Conservation (phyloP, 2,113 vertebrate genomes). For the Nerophis ophidion region DNA sequence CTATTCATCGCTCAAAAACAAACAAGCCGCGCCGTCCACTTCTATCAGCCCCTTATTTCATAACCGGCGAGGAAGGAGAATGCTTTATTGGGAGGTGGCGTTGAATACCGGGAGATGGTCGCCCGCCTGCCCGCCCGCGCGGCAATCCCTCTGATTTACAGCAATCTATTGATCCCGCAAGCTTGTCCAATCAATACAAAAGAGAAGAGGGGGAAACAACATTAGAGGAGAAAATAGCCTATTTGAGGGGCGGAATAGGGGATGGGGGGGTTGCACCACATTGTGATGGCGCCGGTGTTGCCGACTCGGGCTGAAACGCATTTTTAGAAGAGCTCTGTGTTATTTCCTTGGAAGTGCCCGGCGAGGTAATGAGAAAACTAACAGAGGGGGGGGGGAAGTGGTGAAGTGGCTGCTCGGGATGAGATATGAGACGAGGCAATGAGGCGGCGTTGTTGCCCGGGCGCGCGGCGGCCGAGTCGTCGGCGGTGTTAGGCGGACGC, state of each 20-base stretch:
- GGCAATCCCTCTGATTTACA: slow-evolving; percentile 65
- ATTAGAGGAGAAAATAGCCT: slow-evolving; percentile 68
- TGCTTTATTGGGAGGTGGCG: slow-evolving; percentile 33
- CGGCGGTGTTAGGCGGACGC: slow-evolving; percentile 41
- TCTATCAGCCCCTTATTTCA: slow-evolving; percentile 60
- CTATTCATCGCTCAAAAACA: slow-evolving; percentile 66
- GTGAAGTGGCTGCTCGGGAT: slow-evolving; percentile 47
- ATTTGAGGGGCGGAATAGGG: slow-evolving; percentile 51
- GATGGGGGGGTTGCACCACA: slow-evolving; percentile 11
- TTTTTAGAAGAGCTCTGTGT: slow-evolving; percentile 42
- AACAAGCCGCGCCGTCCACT: slow-evolving; percentile 58
- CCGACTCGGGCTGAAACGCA: slow-evolving; percentile 42
- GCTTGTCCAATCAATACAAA: slow-evolving; percentile 67
- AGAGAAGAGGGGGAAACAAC: slow-evolving; percentile 61
- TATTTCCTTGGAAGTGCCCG: slow-evolving; percentile 54
- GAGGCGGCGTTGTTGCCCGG: slow-evolving; percentile 45
- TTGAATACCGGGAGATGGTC: slow-evolving; percentile 51
- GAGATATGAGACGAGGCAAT: slow-evolving; percentile 63
- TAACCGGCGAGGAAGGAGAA: slow-evolving; percentile 57
- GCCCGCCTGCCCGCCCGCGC: slow-evolving; percentile 26
- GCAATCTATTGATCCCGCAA: slow-evolving; percentile 65
- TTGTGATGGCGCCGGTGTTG: slow-evolving; percentile 36
- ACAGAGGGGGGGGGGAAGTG: slow-evolving; percentile 17
- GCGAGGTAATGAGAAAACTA: slow-evolving; percentile 63
- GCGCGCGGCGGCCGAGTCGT: slow-evolving; percentile 46